Base-by-base conservation (phyloP, 92 coral and sea anemone species). In the Montipora capitata region DNA sequence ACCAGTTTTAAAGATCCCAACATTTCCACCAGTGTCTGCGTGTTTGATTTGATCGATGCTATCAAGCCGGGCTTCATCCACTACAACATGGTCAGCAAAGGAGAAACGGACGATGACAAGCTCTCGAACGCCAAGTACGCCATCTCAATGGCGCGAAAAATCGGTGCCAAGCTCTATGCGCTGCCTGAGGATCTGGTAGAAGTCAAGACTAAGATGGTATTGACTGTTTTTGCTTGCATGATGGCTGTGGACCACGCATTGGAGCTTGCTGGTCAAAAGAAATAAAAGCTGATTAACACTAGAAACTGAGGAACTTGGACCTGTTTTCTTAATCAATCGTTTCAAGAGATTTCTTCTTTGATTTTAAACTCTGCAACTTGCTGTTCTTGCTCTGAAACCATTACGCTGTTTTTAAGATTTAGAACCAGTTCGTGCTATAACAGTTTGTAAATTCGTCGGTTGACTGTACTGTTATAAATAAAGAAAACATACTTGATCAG, bases 171-270 rank as follows among this genome's bases (percentile, higher is more conserved):
- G 27, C 74, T 98, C 76, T 98, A 96, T 69, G 99, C 98, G 12
- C 92, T 98, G 64, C 98, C 99, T 14, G 99, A 98, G 72, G 99
- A 98, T 88, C 93, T 98, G 77, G 98, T 94, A 5, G 98, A 98
- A 40, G 98, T 96, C 39, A 98, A 98, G 42, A 88, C 98, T 8
- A 98, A 98, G 79, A 98, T 98, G 98, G 99, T 96, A 40, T 84
- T 98, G 81, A 98, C 99, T 0, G 98, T 96, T 68, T 98, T 98
- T 61, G 99, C 99, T 58, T 98, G 99, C 75, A 87, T 98, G 78
- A 98, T 98, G 99, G 99, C 99, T 11, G 89, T 93, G 40, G 95
- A 91, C 52, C 92, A 87, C 48, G 87, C 87, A 7, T 35, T 71
- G 15, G 59, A 54, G 14, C 59, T 6, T 6, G 59, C 87, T 9